Percentiles rank a stretch among this genome's conserved stretches.
These are phyloP conservation scores for Helobdella robusta DNA, from an alignment of 2,888 invertebrate genomes.

Conservation along the genomic window DNA sequence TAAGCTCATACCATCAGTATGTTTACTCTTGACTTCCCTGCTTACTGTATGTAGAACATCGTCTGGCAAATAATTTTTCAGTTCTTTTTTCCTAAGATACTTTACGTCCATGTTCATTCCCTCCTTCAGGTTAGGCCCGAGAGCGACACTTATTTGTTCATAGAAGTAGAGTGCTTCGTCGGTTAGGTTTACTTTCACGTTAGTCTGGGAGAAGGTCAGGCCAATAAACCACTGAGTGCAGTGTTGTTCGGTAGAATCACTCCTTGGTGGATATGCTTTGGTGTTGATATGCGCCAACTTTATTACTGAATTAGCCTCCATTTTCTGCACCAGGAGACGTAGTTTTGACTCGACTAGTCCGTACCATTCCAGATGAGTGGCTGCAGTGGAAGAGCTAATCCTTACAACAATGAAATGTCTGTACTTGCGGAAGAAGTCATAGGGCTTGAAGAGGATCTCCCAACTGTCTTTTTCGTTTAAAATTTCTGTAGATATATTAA, in stretches of 20 bases:
- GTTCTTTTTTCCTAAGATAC: conserved; percentile 61
- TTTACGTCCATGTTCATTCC: conserved; percentile 74
- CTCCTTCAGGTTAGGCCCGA: conserved; percentile 60
- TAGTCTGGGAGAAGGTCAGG: conserved; percentile 73
- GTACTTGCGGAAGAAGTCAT: conserved; percentile 81
- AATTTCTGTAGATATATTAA: conserved; percentile 54
- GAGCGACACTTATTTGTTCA: no score
- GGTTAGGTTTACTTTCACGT: no score
- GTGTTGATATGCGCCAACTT: conserved; percentile 90
- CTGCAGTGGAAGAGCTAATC: no score
- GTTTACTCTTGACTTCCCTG: no score
- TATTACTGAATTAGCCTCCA: conserved; percentile 85
- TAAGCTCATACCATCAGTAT: no score
- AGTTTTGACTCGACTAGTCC: conserved; percentile 94
- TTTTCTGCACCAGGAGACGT: conserved; percentile 74
- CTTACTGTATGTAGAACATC: no score
- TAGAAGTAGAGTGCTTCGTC: no score
- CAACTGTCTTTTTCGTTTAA: conserved; percentile 73
- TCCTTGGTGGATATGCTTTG: conserved; percentile 60
- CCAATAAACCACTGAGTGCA: conserved; percentile 94
- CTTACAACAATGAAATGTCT: conserved; percentile 18
- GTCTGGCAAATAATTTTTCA: not conserved
- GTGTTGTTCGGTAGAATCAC: conserved; percentile 34
- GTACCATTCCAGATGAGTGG: conserved; percentile 50
- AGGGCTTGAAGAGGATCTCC: conserved; percentile 85